Conservation (phyloP, 2,888 invertebrate species). For the Adela reaumurella region DNA sequence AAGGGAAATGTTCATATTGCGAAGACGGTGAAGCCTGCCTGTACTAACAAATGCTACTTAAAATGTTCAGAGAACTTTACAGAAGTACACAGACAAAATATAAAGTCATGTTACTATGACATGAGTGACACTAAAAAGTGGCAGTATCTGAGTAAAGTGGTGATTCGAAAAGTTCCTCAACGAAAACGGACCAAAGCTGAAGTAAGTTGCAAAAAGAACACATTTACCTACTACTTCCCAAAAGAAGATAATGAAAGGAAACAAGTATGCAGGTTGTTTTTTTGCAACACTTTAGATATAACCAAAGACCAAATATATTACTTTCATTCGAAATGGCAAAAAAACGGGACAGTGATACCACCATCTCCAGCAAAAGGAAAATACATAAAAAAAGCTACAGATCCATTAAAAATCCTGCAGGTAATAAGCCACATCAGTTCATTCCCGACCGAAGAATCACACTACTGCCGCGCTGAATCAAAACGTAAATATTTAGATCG, state of each 20-base stretch:
- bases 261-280: constrained; percentile 9
- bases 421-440: constrained; percentile 10
- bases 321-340: constrained; percentile 7
- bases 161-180: too few species aligned
- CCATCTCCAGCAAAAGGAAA: constrained; percentile 5
- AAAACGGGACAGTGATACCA: not conserved
- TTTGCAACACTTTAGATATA: constrained; percentile 8
- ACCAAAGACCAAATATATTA: constrained; percentile 6
- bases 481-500: constrained; percentile 9
- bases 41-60: too few species aligned
- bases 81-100: too few species aligned
- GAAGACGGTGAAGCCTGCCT: too few species aligned
- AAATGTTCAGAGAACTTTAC: too few species aligned
- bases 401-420: constrained; percentile 8
- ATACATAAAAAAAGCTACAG: constrained; percentile 7
- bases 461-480: constrained; percentile 6
- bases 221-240: constrained; percentile 6
- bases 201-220: not conserved
- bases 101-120: too few species aligned
- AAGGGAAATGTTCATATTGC: too few species aligned
- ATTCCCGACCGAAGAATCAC: constrained; percentile 9
- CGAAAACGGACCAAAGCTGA: too few species aligned
- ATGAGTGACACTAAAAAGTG: too few species aligned
- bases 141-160: too few species aligned
- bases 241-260: constrained; percentile 2